Evolutionary conservation across 1,140 invertebrate genomes (phyloP), one percentile per base, ranked within the genome.

Genomic region (Melitaea cinxia): DNA sequence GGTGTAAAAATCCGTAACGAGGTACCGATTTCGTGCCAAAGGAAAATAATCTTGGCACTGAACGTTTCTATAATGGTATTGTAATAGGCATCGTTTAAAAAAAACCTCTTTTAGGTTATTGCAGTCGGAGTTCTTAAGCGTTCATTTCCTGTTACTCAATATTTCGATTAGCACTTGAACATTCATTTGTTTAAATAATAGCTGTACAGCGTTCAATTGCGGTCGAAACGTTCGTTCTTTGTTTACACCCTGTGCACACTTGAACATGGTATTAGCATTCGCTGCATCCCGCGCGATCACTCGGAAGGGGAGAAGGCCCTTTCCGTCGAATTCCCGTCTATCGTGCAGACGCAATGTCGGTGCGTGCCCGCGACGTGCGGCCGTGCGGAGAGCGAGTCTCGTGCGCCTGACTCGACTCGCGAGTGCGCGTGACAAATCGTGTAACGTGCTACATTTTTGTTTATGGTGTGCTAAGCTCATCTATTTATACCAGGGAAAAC

Each of bases 301-400:
- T 86, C 86, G 83, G 83, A 86, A 86, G 86, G 85, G 87, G 83
- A 84, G 83, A 83, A 82, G 80, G 84, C 82, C 83, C 79, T 82
- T 88, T 85, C 82, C 75, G 77, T 74, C 73, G 68, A 54, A 62
- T 64, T 77, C 72, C 72, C 76, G 79, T 83, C 85, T 88, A 80
- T 88, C 82, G 83, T 74, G 73, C 64, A 77, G 73, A 74, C 74
- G 86, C 78, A 56, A 87, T 84, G 85, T 61, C 68, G 72, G 81
- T 77, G 84, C 83, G 83, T 72, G 80, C 85, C 85, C 84, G 82
- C 71, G 66, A 68, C 65, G 53, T 33, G 37, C 37, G 71, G 59
- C 68, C 67, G 73, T 72, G 70, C 74, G 72, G 68, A 61, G 28
- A 30, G 45, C 67, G 66, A 12, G n/a, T 39, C 35, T 39, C 35